Evolutionary conservation across 2,888 invertebrate species (phyloP), one percentile per base, ranked within the genome.

Genomic region (Yponomeuta malinellus): DNA sequence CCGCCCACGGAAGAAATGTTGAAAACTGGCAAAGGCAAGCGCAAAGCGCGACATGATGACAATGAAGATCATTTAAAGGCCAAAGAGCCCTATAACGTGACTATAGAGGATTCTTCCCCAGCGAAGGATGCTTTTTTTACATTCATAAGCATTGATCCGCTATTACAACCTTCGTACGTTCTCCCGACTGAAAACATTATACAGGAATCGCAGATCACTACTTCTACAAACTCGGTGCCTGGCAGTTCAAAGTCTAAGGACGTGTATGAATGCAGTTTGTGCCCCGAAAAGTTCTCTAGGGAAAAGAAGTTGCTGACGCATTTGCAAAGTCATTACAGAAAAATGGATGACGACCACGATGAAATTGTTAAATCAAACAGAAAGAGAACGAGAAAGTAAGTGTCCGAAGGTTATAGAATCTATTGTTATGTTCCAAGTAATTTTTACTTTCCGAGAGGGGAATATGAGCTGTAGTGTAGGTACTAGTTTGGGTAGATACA

Each of bases 181-280:
- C 75, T 92, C 31, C 91, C 93, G 0, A 90, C 88, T 0, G 79
- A 86, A 75, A 90, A 85, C 73, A 89, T 88, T 10, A 89, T 92
- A 59, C 92, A 91, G 76, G 92, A 92, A 76, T 87, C 92, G 0
- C 90, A 90, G 78, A 90, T 90, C 72, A 83, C 88, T 1, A 91
- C 91, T 1, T 90, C 90, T 0, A 86, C 86, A 2, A 76, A 83
- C 0, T 73, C 78, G 31, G 68, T 74, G 1, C 81, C 79, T 52
- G 73, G 74, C 15, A 74, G 75, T 6, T 67, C 73, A n/a, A 78
- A 73, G 29, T 81, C 79, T 0, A 80, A 79, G 69, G 80, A 81
- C 1, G 81, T 78, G 70, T 91, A 92, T 75, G 71, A 80, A 0
- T 93, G 93, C 77, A 88, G 88, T 72, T 86, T 93, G 83, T 93